Evolutionary conservation across 2,113 vertebrate genomes (phyloP), one percentile per base, ranked within the genome.

Genomic region (Podiceps cristatus): DNA sequence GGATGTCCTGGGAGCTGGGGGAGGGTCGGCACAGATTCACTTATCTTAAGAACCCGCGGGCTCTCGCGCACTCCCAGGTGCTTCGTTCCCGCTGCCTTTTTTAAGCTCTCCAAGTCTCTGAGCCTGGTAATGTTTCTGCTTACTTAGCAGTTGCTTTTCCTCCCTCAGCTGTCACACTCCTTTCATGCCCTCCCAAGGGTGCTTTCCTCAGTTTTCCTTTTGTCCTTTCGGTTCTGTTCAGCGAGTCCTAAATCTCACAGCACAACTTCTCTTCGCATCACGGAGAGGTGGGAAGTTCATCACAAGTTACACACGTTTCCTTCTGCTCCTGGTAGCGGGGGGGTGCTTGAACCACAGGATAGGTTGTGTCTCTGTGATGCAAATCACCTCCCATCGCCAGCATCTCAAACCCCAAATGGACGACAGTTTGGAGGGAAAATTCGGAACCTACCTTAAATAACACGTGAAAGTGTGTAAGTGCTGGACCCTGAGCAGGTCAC

Each of bases 111-210:
- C 35, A 76, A 76, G 74, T 49, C 81, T 85, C 87, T 33, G 33
- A 75, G 77, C 69, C 53, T 76, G 92, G 20, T 76, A 93, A 93
- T 4, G 5, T 69, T 96, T 76, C 77, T 87, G 87, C 80, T 95
- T 87, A 90, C 33, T 95, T 95, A 88, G 93, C 87, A 93, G 81
- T 85, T 91, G 87, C 77, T 96, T 93, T 84, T 93, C 90, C 93
- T 96, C 91, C 96, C 77, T 95, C 95, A 91, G 90, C 87, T 94
- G 81, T 95, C 90, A 85, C 60, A 56, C 31, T 93, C 56, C 52
- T 91, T 89, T 87, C 22, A 8, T 94, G 76, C 58, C 69, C 67
- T 93, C 92, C 66, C 92, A 79, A 88, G 92, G 66, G 78, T 79
- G 77, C 74, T 82, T 82, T 96, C 90, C 84, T 93, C 91, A 96